These are phyloP conservation scores for Donacobius atricapilla DNA, from an alignment of 2,113 vertebrate genomes.

Conservation along the genomic window DNA sequence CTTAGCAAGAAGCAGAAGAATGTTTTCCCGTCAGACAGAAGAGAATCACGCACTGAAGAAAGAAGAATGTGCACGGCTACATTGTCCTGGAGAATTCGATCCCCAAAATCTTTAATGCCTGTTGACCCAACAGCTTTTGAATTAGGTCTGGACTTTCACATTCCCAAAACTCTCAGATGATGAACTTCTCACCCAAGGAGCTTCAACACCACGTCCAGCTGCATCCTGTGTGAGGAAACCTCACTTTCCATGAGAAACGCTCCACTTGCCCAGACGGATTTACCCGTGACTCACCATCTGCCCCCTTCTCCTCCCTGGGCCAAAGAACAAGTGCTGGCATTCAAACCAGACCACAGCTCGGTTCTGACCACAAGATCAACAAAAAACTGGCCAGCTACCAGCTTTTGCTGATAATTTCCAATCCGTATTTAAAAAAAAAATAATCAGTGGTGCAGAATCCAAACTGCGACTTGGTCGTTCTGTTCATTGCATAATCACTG, in stretches of 20 bases:
- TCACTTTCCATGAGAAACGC: background rate
- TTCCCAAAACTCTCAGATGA: background rate
- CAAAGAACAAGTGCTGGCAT: rapidly evolving
- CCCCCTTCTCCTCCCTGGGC: background rate
- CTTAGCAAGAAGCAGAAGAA: background rate
- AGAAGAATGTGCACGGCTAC: rapidly evolving
- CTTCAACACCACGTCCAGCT: background rate
- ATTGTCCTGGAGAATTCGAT: background rate
- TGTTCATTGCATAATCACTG: background rate
- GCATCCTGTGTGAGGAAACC: background rate
- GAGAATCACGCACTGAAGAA: background rate
- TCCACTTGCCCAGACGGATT: background rate
- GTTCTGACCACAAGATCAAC: background rate
- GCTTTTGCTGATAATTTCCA: background rate
- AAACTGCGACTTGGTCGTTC: background rate
- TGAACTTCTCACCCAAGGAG: background rate
- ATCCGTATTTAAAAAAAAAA: background rate
- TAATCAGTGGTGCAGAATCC: background rate
- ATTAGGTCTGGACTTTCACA: background rate
- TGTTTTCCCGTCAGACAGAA: background rate
- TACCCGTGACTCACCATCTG: rapidly evolving
- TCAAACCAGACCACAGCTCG: background rate
- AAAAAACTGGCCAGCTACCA: background rate
- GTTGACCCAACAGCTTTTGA: background rate
- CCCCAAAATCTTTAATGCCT: background rate